A percentile compares a stretch with the other conserved stretches of the same genome.
Conservation (phyloP, 1,140 invertebrate species). For the Drosophila truncata region DNA sequence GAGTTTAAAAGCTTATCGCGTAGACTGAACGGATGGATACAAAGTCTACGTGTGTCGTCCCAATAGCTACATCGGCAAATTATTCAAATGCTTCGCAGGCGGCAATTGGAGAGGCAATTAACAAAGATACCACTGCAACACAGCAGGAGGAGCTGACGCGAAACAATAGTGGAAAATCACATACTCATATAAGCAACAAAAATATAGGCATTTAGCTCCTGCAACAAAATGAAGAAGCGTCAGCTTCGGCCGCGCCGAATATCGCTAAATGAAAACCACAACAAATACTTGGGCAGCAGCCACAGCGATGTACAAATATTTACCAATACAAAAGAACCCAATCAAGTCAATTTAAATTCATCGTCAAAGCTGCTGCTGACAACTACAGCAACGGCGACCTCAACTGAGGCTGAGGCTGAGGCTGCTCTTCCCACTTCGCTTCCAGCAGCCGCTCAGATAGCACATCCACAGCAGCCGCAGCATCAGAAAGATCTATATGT, state of each 20-base stretch:
- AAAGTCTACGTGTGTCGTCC: constrained; percentile 61
- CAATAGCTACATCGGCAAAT: constrained; percentile 58
- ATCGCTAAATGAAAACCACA: constrained; percentile 71
- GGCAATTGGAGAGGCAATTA: constrained; percentile 75
- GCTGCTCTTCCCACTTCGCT: constrained; percentile 21
- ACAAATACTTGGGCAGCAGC: constrained; percentile 54
- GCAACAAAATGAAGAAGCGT: constrained; percentile 71
- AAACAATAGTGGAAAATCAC: constrained; percentile 26
- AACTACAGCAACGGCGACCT: constrained; percentile 47
- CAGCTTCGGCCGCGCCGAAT: constrained; percentile 52
- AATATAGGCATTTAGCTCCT: constrained; percentile 30
- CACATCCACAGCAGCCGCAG: constrained; percentile 28
- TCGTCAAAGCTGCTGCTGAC: constrained; percentile 57
- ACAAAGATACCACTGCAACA: constrained; percentile 46
- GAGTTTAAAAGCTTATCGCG: constrained; percentile 19
- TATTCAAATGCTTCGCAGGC: constrained; percentile 66
- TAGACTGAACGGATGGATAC: constrained; percentile 43
- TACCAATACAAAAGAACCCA: constrained; percentile 81
- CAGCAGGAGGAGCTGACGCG: constrained; percentile 7
- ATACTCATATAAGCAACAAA: constrained; percentile 6
- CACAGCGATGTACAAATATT: constrained; percentile 75
- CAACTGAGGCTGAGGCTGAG: constrained; percentile 42
- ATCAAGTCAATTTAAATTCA: constrained; percentile 84
- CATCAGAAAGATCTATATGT: no score
- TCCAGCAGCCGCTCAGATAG: constrained; percentile 35